Conservation (phyloP, 2,113 vertebrate genomes). For the Dasyornis broadbenti region DNA sequence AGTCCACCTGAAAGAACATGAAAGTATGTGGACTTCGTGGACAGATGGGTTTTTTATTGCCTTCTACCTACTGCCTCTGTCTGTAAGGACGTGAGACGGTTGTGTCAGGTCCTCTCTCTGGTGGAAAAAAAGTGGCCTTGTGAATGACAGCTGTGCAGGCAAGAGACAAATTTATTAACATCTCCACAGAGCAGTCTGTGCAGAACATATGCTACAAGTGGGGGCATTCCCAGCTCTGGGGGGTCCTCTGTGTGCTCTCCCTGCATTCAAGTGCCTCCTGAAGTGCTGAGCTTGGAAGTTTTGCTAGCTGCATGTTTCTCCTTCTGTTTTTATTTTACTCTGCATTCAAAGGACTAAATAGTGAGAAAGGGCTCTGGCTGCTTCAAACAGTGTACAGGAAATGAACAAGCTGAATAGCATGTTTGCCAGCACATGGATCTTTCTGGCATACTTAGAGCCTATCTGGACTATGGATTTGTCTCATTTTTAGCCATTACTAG, state of each 20-base stretch:
- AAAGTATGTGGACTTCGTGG: neutral
- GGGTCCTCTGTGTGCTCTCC: neutral
- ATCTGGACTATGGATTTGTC: neutral
- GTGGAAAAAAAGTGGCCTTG: neutral
- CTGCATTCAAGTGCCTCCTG: neutral
- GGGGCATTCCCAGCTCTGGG: neutral
- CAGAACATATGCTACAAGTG: neutral
- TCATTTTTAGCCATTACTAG: neutral
- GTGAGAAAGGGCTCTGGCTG: constrained; percentile 2
- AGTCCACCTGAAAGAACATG: neutral
- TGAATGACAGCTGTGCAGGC: neutral
- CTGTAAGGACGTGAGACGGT: neutral
- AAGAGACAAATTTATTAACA: neutral
- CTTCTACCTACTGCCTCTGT: neutral
- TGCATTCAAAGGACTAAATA: constrained; percentile 22
- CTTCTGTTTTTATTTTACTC: constrained; percentile 42
- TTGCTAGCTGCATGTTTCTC: neutral
- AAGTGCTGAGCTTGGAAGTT: constrained; percentile 18
- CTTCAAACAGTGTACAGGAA: neutral
- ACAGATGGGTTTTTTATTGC: neutral
- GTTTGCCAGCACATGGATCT: neutral
- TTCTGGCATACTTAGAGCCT: neutral
- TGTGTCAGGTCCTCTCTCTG: neutral
- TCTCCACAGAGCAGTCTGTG: neutral
- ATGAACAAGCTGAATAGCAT: neutral